Evolutionary conservation across 2,888 invertebrate genomes (phyloP).

Genomic region (Tipula confusa): DNA sequence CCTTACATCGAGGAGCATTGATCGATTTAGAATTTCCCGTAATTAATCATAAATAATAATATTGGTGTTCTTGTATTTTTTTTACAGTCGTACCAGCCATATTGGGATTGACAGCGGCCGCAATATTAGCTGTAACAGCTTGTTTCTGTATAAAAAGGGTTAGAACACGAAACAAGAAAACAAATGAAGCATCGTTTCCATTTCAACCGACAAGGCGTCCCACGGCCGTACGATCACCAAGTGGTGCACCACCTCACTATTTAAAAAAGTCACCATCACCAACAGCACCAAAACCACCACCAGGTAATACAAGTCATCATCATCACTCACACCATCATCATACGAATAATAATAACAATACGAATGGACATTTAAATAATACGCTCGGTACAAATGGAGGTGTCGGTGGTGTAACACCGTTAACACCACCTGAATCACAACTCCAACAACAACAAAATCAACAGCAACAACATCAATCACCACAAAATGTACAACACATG

Average conservation of each 20-base stretch:
- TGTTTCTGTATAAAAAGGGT: constrained; percentile 48
- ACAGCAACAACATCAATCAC: constrained; percentile 32
- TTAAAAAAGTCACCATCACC: constrained; percentile 91
- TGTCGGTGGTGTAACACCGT: neutral
- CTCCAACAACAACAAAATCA: constrained; percentile 32
- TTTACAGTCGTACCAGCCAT: constrained; percentile 48
- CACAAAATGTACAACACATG: constrained; percentile 39
- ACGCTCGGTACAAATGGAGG: neutral
- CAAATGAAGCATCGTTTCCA: constrained; percentile 47
- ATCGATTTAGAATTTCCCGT: neutral
- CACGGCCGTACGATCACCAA: constrained; percentile 74
- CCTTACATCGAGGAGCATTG: neutral
- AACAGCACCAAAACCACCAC: constrained; percentile 57
- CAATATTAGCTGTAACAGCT: constrained; percentile 46
- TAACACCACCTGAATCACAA: constrained; percentile 25
- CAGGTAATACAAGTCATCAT: constrained; percentile 32
- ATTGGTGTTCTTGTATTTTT: neutral
- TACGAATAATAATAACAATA: neutral
- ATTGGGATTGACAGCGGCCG: constrained; percentile 48
- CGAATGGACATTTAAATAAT: neutral
- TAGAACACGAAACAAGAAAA: constrained; percentile 47
- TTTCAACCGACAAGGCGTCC: constrained; percentile 51
- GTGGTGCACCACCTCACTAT: constrained; percentile 73
- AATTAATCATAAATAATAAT: neutral
- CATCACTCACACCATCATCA: constrained; percentile 72